These are phyloP conservation scores for Brachionus asplanchnoidis DNA, from an alignment of 1,140 invertebrate species.

Conservation along the genomic window DNA sequence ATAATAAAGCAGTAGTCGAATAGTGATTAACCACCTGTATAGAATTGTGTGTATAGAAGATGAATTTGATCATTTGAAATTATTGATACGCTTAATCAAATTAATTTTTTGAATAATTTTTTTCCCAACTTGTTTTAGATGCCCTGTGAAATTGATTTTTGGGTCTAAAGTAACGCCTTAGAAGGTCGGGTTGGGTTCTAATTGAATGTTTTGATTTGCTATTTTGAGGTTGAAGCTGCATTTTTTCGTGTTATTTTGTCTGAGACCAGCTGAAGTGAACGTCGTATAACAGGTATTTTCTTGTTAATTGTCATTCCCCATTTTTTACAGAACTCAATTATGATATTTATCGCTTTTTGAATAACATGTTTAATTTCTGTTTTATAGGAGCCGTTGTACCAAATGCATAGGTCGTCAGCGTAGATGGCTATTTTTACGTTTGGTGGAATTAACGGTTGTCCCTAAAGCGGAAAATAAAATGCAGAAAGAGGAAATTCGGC, in stretches of 20 bases:
- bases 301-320: neutral
- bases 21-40: neutral
- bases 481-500: too few species aligned
- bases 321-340: neutral
- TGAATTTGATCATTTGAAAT: neutral
- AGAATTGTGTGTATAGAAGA: neutral
- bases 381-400: neutral
- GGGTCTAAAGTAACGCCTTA: neutral
- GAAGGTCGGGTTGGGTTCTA: neutral
- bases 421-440: too few species aligned
- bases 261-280: too few species aligned
- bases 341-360: conserved; percentile 15
- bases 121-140: neutral
- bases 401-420: neutral
- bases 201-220: neutral
- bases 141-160: neutral
- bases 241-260: neutral
- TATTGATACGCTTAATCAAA: neutral
- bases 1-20: neutral
- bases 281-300: neutral
- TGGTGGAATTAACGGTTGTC: neutral
- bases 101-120: neutral
- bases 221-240: neutral
- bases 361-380: neutral
- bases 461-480: too few species aligned